phyloP scores from a whole-genome alignment of 2,113 vertebrate genomes.

The Cinclus mexicanus region DNA sequence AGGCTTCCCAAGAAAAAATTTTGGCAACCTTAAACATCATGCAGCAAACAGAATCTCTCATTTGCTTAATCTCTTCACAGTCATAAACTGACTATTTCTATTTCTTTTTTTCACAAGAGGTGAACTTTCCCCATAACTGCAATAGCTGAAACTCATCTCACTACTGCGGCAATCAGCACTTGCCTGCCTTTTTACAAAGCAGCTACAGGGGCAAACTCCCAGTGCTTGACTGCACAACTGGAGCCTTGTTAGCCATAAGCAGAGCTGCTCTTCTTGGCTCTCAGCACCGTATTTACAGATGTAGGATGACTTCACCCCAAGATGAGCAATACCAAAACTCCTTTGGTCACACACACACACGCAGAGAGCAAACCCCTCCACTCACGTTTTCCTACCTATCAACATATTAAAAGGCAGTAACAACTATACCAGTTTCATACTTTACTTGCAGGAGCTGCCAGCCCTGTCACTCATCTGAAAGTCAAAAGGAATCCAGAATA shows the following conservation, averaged over 20 bases:
- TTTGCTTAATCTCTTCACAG: background rate
- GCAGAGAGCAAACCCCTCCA: background rate
- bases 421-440: background rate
- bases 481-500: background rate
- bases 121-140: background rate
- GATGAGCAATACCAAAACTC: constrained; percentile 48
- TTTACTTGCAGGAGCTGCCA: background rate
- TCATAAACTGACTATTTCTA: background rate
- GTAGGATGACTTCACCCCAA: background rate
- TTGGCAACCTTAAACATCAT: background rate
- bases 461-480: background rate
- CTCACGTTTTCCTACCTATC: background rate
- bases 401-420: background rate
- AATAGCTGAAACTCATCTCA: background rate
- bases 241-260: background rate
- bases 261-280: background rate
- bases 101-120: background rate
- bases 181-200: background rate
- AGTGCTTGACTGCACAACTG: background rate
- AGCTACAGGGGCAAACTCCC: background rate
- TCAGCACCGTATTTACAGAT: background rate
- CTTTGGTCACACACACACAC: background rate
- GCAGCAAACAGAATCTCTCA: background rate
- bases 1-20: background rate
- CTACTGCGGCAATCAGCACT: background rate